These are phyloP conservation scores for Paramormyrops hopkinsi DNA, from an alignment of 2,797 vertebrate species.

Conservation along the genomic window DNA sequence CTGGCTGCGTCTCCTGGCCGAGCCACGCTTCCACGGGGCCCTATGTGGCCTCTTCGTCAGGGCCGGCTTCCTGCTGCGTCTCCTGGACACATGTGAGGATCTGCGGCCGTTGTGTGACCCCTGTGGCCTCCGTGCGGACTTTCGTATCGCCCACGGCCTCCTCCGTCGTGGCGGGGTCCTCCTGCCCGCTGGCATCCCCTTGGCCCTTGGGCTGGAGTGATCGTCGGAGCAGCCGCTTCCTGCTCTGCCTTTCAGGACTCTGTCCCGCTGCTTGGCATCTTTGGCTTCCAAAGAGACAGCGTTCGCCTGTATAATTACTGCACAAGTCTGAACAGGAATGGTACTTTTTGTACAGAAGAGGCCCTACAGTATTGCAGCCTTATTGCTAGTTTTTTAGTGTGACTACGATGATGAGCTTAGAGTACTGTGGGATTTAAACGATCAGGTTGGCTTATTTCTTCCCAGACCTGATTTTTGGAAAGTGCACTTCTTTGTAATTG, in stretches of 20 bases:
- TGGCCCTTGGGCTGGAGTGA: constrained; percentile 9
- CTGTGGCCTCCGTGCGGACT: constrained; percentile 34
- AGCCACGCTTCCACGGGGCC: constrained; percentile 58
- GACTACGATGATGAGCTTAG: background rate
- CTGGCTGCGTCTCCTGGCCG: constrained; percentile 59
- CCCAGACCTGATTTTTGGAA: background rate
- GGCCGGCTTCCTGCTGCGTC: constrained; percentile 50
- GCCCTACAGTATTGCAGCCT: background rate
- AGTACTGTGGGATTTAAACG: background rate
- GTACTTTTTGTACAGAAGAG: background rate
- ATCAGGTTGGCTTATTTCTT: background rate
- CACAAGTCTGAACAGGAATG: background rate
- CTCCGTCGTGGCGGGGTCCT: constrained; percentile 52
- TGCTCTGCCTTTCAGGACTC: background rate
- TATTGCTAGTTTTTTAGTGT: background rate
- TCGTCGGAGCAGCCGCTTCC: background rate
- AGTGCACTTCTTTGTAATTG: background rate
- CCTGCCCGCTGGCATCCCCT: constrained; percentile 44
- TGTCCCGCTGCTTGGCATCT: background rate
- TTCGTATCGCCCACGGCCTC: constrained; percentile 39
- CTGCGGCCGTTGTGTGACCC: constrained; percentile 43
- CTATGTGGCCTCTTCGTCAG: constrained; percentile 60
- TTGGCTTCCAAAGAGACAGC: background rate
- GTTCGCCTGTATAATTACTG: background rate
- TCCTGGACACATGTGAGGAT: constrained; percentile 42